phyloP scores from a whole-genome alignment of 1,140 invertebrate genomes.

The Aphis craccivora region DNA sequence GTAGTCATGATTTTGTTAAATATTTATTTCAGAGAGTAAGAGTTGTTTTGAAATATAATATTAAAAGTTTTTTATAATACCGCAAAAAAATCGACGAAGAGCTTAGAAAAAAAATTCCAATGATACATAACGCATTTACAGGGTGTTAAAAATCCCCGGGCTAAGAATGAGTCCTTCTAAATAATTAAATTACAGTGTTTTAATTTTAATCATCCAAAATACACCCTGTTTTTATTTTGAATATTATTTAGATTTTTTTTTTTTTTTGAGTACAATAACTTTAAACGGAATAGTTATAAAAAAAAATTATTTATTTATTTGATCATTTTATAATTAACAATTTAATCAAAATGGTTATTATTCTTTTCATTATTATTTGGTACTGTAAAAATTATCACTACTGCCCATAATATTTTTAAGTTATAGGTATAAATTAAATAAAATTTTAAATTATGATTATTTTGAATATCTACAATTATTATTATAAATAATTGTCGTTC shows the following conservation, averaged over 20 bases:
- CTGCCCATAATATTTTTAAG: conserved; percentile 29
- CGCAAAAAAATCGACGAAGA: conserved; percentile 17
- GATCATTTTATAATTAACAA: background rate
- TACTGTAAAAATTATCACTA: background rate
- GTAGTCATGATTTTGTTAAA: conserved; percentile 29
- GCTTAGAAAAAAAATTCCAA: conserved; percentile 41
- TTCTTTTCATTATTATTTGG: background rate
- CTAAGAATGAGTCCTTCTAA: background rate
- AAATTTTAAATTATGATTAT: conserved; percentile 5
- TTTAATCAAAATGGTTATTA: background rate
- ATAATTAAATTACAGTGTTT: conserved; percentile 41
- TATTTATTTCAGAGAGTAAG: background rate
- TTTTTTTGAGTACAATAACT: background rate
- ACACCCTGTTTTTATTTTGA: conserved; percentile 13
- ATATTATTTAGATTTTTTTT: background rate
- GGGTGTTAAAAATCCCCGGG: conserved; percentile 45
- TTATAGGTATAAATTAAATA: background rate
- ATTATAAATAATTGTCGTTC: background rate
- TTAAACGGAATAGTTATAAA: background rate
- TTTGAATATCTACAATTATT: conserved; percentile 22
- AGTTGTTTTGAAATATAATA: background rate
- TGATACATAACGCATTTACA: conserved; percentile 39
- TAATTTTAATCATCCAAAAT: conserved; percentile 8
- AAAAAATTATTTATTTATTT: background rate
- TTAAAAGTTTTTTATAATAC: conserved; percentile 15